phyloP scores from a whole-genome alignment of 2,797 vertebrate genomes.

The Scyliorhinus canicula region DNA sequence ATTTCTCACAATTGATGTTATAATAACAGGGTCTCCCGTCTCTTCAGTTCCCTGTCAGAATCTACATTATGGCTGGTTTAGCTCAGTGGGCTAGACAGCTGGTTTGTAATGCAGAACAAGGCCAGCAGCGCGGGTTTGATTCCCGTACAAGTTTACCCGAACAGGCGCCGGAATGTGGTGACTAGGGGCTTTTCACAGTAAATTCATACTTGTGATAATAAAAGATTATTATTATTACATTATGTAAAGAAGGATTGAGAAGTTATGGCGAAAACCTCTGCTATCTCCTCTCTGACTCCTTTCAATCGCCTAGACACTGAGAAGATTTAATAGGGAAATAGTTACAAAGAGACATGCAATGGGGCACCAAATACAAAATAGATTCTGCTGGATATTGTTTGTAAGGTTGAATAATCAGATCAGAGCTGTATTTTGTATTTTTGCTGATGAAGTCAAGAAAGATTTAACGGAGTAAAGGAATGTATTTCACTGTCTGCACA shows the following conservation, averaged over 20 bases:
- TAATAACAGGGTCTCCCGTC: neutral
- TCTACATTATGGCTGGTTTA: too few relatives aligned
- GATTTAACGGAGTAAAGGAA: neutral
- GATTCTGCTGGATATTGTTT: neutral
- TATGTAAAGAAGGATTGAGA: neutral
- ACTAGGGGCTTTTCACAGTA: too few relatives aligned
- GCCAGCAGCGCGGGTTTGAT: too few relatives aligned
- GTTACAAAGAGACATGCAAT: neutral
- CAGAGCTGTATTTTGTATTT: neutral
- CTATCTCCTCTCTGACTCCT: neutral
- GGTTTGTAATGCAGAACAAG: too few relatives aligned
- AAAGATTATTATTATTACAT: too few relatives aligned
- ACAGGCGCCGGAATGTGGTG: too few relatives aligned
- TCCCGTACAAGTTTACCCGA: too few relatives aligned
- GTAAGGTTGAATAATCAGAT: neutral
- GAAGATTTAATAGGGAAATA: neutral
- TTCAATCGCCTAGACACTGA: neutral
- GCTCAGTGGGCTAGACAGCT: too few relatives aligned
- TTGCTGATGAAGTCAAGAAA: neutral
- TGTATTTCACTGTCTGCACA: neutral
- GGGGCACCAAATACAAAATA: neutral
- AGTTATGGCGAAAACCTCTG: neutral
- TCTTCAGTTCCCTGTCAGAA: neutral
- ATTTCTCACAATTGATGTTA: neutral
- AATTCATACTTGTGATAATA: too few relatives aligned